These are phyloP conservation scores for Eulemur macaco DNA, from an alignment of 2,113 vertebrate species.

Conservation along the genomic window DNA sequence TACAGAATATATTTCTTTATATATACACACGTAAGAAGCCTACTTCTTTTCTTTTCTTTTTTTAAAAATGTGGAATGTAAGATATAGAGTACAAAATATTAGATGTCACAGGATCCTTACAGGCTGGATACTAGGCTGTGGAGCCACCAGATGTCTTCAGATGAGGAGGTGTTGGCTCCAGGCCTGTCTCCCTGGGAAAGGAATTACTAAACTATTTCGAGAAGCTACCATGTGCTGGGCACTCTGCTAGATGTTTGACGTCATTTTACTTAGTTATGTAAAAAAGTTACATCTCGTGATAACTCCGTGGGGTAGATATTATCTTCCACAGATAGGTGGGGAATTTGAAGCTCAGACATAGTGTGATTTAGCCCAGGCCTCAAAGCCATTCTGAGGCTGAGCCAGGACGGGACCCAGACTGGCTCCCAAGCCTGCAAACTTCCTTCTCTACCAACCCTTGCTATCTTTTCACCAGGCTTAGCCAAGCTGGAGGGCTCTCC, in stretches of 20 bases:
- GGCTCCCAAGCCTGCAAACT: fast-evolving
- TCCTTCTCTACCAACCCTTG: too few species aligned
- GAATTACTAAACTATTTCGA: background rate
- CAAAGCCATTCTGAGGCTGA: background rate
- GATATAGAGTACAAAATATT: background rate
- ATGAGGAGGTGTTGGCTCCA: background rate
- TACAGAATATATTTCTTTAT: too few species aligned
- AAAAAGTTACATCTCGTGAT: background rate
- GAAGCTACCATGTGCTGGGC: background rate
- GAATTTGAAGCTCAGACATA: background rate
- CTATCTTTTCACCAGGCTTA: background rate
- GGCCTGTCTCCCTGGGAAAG: background rate
- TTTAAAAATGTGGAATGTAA: background rate
- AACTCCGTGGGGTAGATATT: background rate
- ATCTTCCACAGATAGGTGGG: background rate
- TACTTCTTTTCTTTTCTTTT: background rate
- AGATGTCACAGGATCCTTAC: background rate
- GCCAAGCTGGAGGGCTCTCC: background rate
- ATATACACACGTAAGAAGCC: too few species aligned
- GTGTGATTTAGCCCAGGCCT: background rate
- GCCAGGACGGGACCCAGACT: background rate
- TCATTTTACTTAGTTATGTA: background rate
- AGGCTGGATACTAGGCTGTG: background rate
- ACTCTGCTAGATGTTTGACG: background rate
- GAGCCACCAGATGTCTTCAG: background rate